These are phyloP conservation scores for Trididemnum clinides DNA, from an alignment of 23 tunicate genomes.

Conservation along the genomic window DNA sequence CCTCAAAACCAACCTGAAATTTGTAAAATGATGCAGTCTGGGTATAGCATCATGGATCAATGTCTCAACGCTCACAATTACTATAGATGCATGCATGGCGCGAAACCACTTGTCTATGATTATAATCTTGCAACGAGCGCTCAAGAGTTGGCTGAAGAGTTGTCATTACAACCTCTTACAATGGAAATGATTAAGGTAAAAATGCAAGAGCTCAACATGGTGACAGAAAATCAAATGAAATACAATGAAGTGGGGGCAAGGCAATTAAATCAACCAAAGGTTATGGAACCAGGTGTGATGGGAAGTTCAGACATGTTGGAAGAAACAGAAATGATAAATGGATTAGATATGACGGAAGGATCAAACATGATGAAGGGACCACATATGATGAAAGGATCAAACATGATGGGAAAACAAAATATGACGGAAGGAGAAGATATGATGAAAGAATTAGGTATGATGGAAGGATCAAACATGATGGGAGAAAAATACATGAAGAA, in stretches of 20 bases:
- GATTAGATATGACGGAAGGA: background rate
- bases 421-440: background rate
- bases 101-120: constrained; percentile 1
- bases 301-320: background rate
- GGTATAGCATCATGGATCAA: constrained; percentile 13
- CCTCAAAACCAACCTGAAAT: background rate
- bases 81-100: constrained; percentile 47
- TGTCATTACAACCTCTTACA: background rate
- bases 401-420: background rate
- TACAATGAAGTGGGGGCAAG: background rate
- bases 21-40: background rate
- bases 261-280: background rate
- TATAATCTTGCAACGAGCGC: constrained; percentile 3
- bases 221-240: background rate
- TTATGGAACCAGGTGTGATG: background rate
- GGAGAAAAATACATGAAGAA: background rate
- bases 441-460: constrained; percentile 4
- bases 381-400: background rate
- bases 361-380: background rate
- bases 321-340: background rate
- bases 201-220: background rate
- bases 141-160: constrained; percentile 20
- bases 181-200: background rate
- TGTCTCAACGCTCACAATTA: constrained; percentile 43
- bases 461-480: background rate